These are phyloP conservation scores for Pseudonaja textilis DNA, from an alignment of 2,113 vertebrate species.

Conservation along the genomic window DNA sequence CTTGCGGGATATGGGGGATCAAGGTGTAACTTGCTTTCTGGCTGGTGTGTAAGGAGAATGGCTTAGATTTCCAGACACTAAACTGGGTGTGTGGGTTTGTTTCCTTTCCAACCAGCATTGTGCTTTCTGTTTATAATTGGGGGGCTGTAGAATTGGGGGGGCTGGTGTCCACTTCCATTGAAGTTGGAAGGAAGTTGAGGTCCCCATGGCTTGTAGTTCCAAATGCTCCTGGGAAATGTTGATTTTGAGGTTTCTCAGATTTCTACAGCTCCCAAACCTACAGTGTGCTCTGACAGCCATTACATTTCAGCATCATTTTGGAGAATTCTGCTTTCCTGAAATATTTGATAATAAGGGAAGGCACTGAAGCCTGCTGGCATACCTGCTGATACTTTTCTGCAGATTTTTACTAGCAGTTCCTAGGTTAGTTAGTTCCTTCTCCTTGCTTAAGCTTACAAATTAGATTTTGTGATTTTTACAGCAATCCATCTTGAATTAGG, in stretches of 20 bases:
- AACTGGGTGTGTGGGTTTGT: conserved; percentile 9
- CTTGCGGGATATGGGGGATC: conserved; percentile 63
- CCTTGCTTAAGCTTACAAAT: neutral
- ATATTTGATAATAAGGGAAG: neutral
- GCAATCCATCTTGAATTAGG: conserved; percentile 19
- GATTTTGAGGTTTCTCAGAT: neutral
- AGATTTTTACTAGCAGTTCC: neutral
- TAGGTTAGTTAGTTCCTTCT: neutral
- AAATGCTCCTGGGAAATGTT: neutral
- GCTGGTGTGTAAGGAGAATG: conserved; percentile 60
- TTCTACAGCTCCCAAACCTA: neutral
- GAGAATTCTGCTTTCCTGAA: conserved; percentile 23
- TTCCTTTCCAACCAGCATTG: conserved; percentile 6
- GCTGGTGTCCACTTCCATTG: conserved; percentile 24
- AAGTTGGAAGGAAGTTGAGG: conserved; percentile 5
- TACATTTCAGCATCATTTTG: neutral
- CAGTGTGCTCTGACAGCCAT: neutral
- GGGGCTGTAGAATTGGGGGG: neutral
- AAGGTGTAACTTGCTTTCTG: conserved; percentile 73
- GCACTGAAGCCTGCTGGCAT: neutral
- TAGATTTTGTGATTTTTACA: neutral
- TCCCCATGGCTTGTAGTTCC: neutral
- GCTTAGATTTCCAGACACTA: conserved; percentile 46
- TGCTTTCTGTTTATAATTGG: conserved; percentile 14
- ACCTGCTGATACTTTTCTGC: neutral